These are phyloP conservation scores for honey bee (Apis mellifera) DNA, from an alignment of 1,140 invertebrate genomes.

Conservation along the genomic window Amel_HAv3.1 CM009935.2:10488001-10488500, in stretches of 20 bases:
- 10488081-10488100: too few species aligned
- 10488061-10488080: too few species aligned
- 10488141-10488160: too few species aligned
- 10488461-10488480: neutral
- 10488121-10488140: too few species aligned
- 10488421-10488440: conserved; percentile 27
- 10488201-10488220: conserved; percentile 17
- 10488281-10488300: conserved; percentile 45
- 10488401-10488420: conserved; percentile 58
- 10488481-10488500: conserved; percentile 18
- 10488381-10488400: conserved; percentile 45
- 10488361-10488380: conserved; percentile 61
- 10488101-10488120: too few species aligned
- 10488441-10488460: conserved; percentile 50
- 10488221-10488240: conserved; percentile 48
- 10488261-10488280: conserved; percentile 36
- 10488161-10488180: neutral
- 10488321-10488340: conserved; percentile 66
- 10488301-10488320: conserved; percentile 61
- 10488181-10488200: neutral
- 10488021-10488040: too few species aligned
- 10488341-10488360: conserved; percentile 62
- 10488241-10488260: conserved; percentile 35
- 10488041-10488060: too few species aligned
- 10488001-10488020: too few species aligned